phyloP scores from a whole-genome alignment of 2,797 vertebrate species.

The Diceros bicornis region DNA sequence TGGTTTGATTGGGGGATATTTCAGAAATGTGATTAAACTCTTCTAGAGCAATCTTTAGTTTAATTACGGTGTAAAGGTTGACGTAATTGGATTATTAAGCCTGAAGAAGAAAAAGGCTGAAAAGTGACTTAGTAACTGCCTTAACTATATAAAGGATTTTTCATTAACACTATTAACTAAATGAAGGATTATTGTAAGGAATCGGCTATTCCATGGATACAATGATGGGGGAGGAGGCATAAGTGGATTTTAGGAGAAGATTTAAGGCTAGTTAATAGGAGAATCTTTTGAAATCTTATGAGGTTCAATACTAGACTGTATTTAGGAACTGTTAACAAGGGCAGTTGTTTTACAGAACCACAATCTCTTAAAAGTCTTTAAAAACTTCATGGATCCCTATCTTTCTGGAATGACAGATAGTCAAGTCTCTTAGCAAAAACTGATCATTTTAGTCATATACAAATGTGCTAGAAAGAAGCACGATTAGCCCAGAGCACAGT shows the following conservation, averaged over 20 bases:
- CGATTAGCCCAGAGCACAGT: not conserved
- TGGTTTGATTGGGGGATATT: constrained; percentile 31
- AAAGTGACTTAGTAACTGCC: constrained; percentile 9
- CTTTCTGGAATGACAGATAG: not conserved
- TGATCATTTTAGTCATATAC: not conserved
- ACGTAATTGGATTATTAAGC: constrained; percentile 48
- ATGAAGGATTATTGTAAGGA: not conserved
- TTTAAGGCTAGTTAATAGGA: not conserved
- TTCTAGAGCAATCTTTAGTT: constrained; percentile 56
- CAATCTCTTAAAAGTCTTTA: not conserved
- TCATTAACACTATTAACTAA: not conserved
- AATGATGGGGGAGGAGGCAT: not conserved
- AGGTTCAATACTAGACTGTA: not conserved
- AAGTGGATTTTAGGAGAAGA: not conserved
- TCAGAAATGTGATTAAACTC: constrained; percentile 67
- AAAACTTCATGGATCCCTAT: not conserved
- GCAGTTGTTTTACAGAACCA: not conserved
- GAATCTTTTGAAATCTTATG: not conserved
- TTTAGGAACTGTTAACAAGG: not conserved
- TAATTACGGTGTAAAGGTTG: constrained; percentile 68
- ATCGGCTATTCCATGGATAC: not conserved
- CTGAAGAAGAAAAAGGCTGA: constrained; percentile 35
- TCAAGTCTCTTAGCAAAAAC: not conserved
- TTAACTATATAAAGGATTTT: constrained; percentile 50
- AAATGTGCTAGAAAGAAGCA: not conserved